A percentile compares a stretch with the other conserved stretches of the same genome.
These are phyloP conservation scores for Iselma pallidipennis DNA, from an alignment of 2,888 invertebrate species.

Conservation along the genomic window DNA sequence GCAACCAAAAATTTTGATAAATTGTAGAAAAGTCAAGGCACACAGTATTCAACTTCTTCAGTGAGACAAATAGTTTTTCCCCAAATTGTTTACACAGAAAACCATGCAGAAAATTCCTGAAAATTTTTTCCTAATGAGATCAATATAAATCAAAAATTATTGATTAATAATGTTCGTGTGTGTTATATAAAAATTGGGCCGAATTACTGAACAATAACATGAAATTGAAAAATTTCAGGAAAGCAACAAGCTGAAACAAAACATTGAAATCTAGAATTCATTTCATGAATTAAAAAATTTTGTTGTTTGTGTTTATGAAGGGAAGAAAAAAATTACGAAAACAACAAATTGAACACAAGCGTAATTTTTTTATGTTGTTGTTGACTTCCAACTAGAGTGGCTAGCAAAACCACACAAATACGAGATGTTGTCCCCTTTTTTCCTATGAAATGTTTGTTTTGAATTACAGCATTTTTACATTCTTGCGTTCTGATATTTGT, in stretches of 20 bases:
- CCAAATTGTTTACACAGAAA: slow-evolving; percentile 4
- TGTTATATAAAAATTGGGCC: too few species aligned
- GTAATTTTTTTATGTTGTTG: slow-evolving; percentile 7
- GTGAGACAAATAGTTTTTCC: slow-evolving; percentile 33
- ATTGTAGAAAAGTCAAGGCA: slow-evolving; percentile 50
- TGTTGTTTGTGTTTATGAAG: too few species aligned
- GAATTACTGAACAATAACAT: slow-evolving; percentile 7
- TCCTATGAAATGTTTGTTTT: too few species aligned
- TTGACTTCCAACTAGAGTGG: not conserved
- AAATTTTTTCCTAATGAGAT: slow-evolving; percentile 12
- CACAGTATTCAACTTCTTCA: slow-evolving; percentile 45
- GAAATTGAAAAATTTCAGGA: too few species aligned
- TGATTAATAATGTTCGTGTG: too few species aligned
- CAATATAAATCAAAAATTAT: slow-evolving; percentile 11
- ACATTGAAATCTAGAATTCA: not conserved
- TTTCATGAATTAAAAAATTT: slow-evolving; percentile 18
- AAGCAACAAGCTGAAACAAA: too few species aligned
- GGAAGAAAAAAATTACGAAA: not conserved
- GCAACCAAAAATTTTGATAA: slow-evolving; percentile 37
- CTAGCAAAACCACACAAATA: slow-evolving; percentile 6
- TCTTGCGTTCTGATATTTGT: too few species aligned
- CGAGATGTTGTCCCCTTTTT: too few species aligned
- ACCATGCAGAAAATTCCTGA: not conserved
- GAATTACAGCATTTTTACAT: too few species aligned
- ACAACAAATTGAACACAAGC: slow-evolving; percentile 28